Evolutionary conservation across 1,140 invertebrate genomes (phyloP).

Genomic region (Linepithema humile): DNA sequence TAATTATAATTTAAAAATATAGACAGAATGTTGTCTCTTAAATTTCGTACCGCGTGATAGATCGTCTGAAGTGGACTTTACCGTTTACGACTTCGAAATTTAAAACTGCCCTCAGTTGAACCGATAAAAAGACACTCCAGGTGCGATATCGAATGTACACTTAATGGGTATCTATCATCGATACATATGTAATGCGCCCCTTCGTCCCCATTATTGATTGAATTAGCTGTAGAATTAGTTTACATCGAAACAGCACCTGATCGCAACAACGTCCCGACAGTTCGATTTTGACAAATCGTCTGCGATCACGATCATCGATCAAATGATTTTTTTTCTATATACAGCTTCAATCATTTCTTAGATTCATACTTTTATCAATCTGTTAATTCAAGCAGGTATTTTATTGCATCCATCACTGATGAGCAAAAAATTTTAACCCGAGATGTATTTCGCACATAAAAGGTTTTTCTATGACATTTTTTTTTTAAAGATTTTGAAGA

Average conservation of each 20-base stretch:
- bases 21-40: neutral
- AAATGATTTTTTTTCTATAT: constrained; percentile 2
- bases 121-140: constrained; percentile 31
- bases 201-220: constrained; percentile 53
- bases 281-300: constrained; percentile 57
- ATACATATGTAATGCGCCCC: constrained; percentile 48
- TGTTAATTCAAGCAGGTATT: neutral
- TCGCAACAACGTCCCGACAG: constrained; percentile 13
- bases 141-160: constrained; percentile 4
- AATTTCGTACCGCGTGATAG: neutral
- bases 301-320: constrained; percentile 41
- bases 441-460: neutral
- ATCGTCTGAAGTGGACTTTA: neutral
- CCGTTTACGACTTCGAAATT: neutral
- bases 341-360: constrained; percentile 52
- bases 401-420: neutral
- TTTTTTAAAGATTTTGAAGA: neutral
- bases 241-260: constrained; percentile 59
- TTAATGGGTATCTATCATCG: constrained; percentile 58
- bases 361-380: neutral
- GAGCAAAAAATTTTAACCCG: neutral
- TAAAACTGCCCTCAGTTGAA: neutral
- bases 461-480: neutral
- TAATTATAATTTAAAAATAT: neutral
- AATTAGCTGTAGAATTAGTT: constrained; percentile 51